These are phyloP conservation scores for Tangara arthus DNA, from an alignment of 2,797 vertebrate species.

Conservation along the genomic window DNA sequence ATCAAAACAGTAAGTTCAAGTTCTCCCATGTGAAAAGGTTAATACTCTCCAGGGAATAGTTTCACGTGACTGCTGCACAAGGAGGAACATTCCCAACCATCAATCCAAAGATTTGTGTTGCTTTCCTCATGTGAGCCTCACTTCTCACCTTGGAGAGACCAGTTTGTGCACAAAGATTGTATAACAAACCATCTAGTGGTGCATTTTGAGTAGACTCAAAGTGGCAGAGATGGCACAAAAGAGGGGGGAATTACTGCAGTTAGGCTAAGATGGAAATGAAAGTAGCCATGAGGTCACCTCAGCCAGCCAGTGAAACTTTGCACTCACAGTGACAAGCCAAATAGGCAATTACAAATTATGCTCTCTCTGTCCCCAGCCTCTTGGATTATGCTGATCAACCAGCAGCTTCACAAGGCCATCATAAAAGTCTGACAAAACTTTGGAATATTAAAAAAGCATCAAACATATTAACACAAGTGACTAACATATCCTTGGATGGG, in stretches of 20 bases:
- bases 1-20: neutral
- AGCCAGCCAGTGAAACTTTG: neutral
- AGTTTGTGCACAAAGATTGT: neutral
- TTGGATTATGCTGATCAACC: neutral
- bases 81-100: neutral
- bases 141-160: neutral
- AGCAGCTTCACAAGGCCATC: neutral
- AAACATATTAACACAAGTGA: neutral
- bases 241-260: neutral
- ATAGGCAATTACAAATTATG: neutral
- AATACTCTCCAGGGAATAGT: neutral
- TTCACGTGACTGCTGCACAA: neutral
- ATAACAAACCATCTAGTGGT: neutral
- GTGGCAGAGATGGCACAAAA: neutral
- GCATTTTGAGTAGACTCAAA: neutral
- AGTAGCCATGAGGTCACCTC: neutral
- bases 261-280: neutral
- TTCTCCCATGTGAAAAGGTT: neutral
- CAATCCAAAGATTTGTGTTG: fast-evolving
- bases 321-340: neutral
- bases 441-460: neutral
- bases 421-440: neutral
- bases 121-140: fast-evolving
- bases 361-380: neutral
- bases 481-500: neutral